Percentiles rank a stretch among this genome's conserved stretches.
These are phyloP conservation scores for Rhyzopertha dominica DNA, from an alignment of 1,140 invertebrate species.

Conservation along the genomic window DNA sequence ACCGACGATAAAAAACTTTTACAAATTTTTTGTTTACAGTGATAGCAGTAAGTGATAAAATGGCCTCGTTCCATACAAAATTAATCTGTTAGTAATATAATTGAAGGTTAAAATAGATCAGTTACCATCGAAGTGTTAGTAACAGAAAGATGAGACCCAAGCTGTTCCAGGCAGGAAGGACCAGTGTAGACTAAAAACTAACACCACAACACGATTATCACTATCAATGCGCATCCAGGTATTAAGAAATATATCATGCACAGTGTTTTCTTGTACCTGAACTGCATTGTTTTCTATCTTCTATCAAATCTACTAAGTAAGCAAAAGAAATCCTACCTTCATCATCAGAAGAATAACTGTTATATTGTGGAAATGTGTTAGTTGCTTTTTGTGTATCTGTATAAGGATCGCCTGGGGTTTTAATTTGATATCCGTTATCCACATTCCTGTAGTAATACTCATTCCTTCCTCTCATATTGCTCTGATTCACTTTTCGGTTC, in stretches of 20 bases:
- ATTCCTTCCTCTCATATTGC: slow-evolving; percentile 36
- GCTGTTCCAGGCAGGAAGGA: slow-evolving; percentile 44
- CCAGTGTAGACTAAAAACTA: slow-evolving; percentile 38
- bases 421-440: slow-evolving; percentile 29
- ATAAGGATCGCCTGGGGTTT: slow-evolving; percentile 26
- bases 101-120: slow-evolving; percentile 21
- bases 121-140: slow-evolving; percentile 37
- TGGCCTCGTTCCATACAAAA: slow-evolving; percentile 30
- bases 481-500: slow-evolving; percentile 63
- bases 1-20: slow-evolving; percentile 44
- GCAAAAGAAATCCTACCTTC: slow-evolving; percentile 75
- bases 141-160: slow-evolving; percentile 39
- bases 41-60: slow-evolving; percentile 24
- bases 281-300: no score
- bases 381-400: slow-evolving; percentile 21
- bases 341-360: slow-evolving; percentile 81
- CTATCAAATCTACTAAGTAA: no score
- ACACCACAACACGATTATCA: slow-evolving; percentile 21
- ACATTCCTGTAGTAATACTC: slow-evolving; percentile 48
- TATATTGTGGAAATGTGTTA: slow-evolving; percentile 52
- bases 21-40: no score
- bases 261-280: no score
- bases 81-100: slow-evolving; percentile 35
- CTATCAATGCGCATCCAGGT: not conserved
- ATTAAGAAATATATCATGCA: not conserved